These are phyloP conservation scores for Xiphophorus birchmanni DNA, from an alignment of 2,797 vertebrate species.

Conservation along the genomic window DNA sequence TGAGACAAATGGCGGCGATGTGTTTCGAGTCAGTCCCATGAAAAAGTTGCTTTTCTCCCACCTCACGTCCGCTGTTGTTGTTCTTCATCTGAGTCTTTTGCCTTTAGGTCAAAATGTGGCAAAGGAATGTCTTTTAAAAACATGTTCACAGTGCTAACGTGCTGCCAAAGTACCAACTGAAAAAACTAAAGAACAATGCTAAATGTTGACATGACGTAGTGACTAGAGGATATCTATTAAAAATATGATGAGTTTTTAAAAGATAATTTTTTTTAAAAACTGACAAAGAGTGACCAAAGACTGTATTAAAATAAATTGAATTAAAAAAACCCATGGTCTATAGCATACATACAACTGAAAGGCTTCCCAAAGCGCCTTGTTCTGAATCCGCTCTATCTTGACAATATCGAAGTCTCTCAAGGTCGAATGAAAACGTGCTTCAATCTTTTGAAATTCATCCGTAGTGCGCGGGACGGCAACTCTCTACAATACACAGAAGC, in stretches of 20 bases:
- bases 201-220: background rate
- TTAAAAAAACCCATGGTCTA: rapidly evolving
- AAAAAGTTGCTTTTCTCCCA: slow-evolving; percentile 85
- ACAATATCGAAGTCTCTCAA: slow-evolving; percentile 77
- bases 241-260: background rate
- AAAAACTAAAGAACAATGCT: background rate
- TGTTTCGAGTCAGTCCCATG: slow-evolving; percentile 85
- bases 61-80: slow-evolving; percentile 66
- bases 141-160: rapidly evolving
- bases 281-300: too few relatives aligned
- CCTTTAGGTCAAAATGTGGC: slow-evolving; percentile 71
- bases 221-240: background rate
- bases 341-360: slow-evolving; percentile 83
- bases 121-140: background rate
- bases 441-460: slow-evolving; percentile 77
- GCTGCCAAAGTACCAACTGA: background rate
- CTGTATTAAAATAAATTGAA: background rate
- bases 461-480: slow-evolving; percentile 49
- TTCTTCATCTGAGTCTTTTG: slow-evolving; percentile 89
- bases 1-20: slow-evolving; percentile 83
- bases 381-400: slow-evolving; percentile 80
- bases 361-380: slow-evolving; percentile 84
- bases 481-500: slow-evolving; percentile 40
- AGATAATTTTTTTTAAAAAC: background rate
- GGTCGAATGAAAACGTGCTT: slow-evolving; percentile 79